Base-by-base conservation (phyloP, 92 coral and sea anemone genomes). In the Palythoa grandiflora region DNA sequence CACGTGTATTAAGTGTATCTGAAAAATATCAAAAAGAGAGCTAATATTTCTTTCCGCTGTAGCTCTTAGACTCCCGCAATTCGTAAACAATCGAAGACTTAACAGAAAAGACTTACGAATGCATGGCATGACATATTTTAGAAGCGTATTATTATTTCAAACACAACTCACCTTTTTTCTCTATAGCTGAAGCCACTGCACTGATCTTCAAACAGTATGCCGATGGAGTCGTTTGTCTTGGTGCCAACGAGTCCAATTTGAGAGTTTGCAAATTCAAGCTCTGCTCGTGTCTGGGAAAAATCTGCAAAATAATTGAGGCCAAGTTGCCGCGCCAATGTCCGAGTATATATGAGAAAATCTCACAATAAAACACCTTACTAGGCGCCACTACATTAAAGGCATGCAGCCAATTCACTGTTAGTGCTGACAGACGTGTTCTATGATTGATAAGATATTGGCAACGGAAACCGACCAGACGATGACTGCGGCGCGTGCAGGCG, bases 231-330 rank as follows among this genome's bases (percentile, higher is more conserved):
- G 37, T 50, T 12, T 54, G 50, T 47, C 79, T 48, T 19, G 60
- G 36, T 47, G 59, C 8, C 6, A 75, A 48, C 38, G 1, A 63
- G 8, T 50, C 40, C 15, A 7, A 12, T 21, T 47, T 51, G 55
- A 8, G 6, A 44, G 47, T 15, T 54, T 77, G 14, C 13, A 1
- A 51, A 5, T 53, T 21, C 9, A 11, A 7, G 11, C 52, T 75
- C 12, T 36, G 38, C 7, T 53, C 38, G 44, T 53, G 3, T 9
- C 54, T 38, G 1, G 48, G 51, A 13, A 53, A 77, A 52, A 50
- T 55, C 83, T 77, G 50, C 68, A 54, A 28, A 77, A 77, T 7
- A 16, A 51, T 48, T 75, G 15, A 77, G n/a, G 38, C 8, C 59
- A 77, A 77, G 66, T 4, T 77, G 14, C n/a, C 8, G 3, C 16